These are phyloP conservation scores for Acrobasis consociella DNA, from an alignment of 2,888 invertebrate species.

Conservation along the genomic window DNA sequence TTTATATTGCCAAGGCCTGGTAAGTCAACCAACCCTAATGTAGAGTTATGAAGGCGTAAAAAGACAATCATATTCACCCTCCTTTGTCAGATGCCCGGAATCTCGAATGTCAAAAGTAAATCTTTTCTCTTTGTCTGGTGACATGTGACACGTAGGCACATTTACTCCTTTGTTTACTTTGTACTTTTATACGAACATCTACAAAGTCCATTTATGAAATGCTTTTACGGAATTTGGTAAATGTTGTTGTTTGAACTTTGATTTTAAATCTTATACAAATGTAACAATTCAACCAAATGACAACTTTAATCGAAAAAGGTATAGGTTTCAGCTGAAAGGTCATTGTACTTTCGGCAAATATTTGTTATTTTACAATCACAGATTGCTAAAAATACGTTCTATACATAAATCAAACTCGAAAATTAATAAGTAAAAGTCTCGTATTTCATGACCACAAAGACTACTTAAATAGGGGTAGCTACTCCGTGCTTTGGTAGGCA, in stretches of 20 bases:
- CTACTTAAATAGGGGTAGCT: too few species aligned
- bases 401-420: too few species aligned
- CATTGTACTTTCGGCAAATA: too few species aligned
- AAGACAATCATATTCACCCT: background rate
- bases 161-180: background rate
- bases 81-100: background rate
- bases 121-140: slow-evolving; percentile 4
- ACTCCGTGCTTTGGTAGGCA: too few species aligned
- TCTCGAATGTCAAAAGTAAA: slow-evolving; percentile 1
- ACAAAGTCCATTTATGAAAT: background rate
- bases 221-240: background rate
- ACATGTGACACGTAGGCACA: background rate
- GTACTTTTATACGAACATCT: background rate
- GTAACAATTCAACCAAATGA: too few species aligned
- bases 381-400: too few species aligned
- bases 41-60: slow-evolving; percentile 12
- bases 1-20: background rate
- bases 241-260: background rate
- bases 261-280: background rate
- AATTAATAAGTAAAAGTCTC: too few species aligned
- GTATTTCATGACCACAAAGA: too few species aligned
- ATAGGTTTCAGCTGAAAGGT: too few species aligned
- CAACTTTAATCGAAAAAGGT: too few species aligned
- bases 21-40: background rate
- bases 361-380: too few species aligned